A percentile compares a stretch with the other conserved stretches of the same genome.
Conservation (phyloP, 2,888 invertebrate species). For the Machimus rusticus region DNA sequence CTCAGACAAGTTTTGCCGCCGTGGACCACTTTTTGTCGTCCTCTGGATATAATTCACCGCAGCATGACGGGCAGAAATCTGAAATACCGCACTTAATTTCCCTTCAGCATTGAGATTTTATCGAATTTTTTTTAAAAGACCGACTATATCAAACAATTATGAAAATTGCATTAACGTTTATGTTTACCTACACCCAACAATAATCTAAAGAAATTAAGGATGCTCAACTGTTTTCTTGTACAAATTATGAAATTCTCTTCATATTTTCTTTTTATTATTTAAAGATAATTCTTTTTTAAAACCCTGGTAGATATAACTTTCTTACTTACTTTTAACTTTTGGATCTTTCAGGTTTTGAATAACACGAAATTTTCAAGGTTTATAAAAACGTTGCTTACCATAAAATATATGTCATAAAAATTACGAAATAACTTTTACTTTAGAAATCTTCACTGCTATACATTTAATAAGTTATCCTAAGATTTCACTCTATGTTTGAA, state of each 20-base stretch:
- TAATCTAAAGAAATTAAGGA: background rate
- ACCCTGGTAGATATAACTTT: background rate
- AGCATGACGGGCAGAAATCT: background rate
- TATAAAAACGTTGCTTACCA: no score
- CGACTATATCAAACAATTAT: background rate
- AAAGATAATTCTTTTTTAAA: background rate
- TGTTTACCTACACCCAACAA: background rate
- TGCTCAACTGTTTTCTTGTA: background rate
- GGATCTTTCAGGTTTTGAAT: background rate
- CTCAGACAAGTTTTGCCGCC: background rate
- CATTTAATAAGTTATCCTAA: no score
- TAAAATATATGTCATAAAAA: no score
- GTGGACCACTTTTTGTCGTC: background rate
- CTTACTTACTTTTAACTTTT: background rate
- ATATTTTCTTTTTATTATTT: background rate
- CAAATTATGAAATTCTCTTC: background rate
- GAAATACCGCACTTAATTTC: background rate
- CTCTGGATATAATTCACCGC: background rate
- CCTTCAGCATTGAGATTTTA: background rate
- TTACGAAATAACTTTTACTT: no score
- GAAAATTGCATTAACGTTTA: background rate
- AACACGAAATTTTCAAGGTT: background rate
- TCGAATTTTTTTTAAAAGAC: background rate
- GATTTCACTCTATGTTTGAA: no score
- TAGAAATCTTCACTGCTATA: no score